Base-by-base conservation (phyloP, 1,140 invertebrate species). In the Cryptotermes secundus region DNA sequence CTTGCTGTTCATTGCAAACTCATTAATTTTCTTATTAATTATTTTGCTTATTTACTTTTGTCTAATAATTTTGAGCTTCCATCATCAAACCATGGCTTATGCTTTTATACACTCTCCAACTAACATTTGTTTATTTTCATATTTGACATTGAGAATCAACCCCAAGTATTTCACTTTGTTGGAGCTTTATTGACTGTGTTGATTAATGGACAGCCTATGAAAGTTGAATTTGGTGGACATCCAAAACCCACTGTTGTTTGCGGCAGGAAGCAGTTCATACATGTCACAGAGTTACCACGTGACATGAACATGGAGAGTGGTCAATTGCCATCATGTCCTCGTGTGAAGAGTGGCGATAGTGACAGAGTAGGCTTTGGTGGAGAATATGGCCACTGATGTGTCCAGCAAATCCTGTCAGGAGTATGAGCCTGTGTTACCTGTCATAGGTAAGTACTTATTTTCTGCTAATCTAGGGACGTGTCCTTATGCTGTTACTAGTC, bases 201-300 rank as follows among this genome's bases (percentile, higher is more conserved):
- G n/a, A 93, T 98, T 19, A 97, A 98, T 88, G 96, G 96, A 79
- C 92, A 94, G 86, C 93, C 95, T 2, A 96, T 97, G 88, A 93
- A 94, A 88, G 91, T 93, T 3, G 94, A 97, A 85, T 99, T 98
- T 91, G 98, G 97, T 81, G 98, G 97, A 19, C 91, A 98, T 72
- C 97, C 97, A 0, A 96, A 97, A 87, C 94, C 97, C 1, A 94
- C 98, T 83, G 92, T 95, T 82, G 92, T 98, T 38, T 93, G 94
- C 35, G 95, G 94, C 34, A 93, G 94, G 85, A 95, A 95, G 86
- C 96, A 97, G 89, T 97, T 95, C 87, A 93, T 99, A 34, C 91
- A 96, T 49, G 94, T 98, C 86, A 92, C 95, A 0, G 94, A 95
- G 0, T 90, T 98, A 82, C 96, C 97, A 0, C 93, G 94, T 82